Base-by-base conservation (phyloP, 2,888 invertebrate species). In the Pristionchus entomophagus region DNA sequence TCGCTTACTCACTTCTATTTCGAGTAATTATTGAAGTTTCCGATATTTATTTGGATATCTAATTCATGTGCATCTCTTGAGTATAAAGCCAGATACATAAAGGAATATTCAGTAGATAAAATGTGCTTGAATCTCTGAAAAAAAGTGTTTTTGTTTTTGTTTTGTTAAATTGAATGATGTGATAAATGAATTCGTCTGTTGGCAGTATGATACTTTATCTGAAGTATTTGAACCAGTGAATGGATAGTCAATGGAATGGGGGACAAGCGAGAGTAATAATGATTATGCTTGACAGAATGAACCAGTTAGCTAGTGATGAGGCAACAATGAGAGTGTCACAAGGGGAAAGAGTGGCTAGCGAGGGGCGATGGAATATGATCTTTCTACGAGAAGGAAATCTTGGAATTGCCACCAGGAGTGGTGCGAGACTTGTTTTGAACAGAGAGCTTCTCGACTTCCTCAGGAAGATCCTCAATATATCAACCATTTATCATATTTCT, bases 191-290 rank as follows among this genome's bases (percentile, higher is more conserved):
- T n/a, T n/a, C n/a, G n/a, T n/a, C n/a, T n/a, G n/a, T n/a, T n/a
- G n/a, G n/a, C n/a, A n/a, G n/a, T n/a, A n/a, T n/a, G n/a, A n/a
- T 73, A 19, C 12, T 73, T 73, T 45, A 73, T 73, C 41, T n/a
- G 22, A 45, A 73, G 41, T 73, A 73, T 73, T 38, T 38, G 73
- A 73, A n/a, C 73, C 45, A 73, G 73, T 73, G 41, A 45, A 73
- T 73, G 73, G 73, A 41, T 73, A 73, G 41, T 73, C 10, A 26
- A 41, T 73, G 73, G 73, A 73, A 73, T 73, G 73, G 73, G 26
- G 26, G 4, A 41, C 12, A 19, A 26, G 38, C 73, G 26, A 73
- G 32, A n/a, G n/a, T n/a, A n/a, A n/a, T n/a, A n/a, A n/a, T 73
- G 73, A 73, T 73, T 73, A 73, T 73, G 73, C 73, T n/a, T 41